phyloP scores from a whole-genome alignment of 2,888 invertebrate species.

The Cheilosia impressa region DNA sequence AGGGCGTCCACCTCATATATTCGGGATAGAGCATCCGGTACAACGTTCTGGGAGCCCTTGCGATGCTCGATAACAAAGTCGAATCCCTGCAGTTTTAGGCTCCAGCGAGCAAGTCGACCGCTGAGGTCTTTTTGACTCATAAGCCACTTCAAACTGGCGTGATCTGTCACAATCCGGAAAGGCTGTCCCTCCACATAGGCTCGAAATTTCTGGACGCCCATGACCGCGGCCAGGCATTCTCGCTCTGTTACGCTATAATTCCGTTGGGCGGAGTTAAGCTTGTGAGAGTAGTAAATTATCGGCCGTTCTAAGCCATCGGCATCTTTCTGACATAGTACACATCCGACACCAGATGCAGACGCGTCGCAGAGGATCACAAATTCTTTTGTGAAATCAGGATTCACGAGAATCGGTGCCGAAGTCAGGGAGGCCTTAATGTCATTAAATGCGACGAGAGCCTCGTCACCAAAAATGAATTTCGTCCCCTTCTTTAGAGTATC shows the following conservation, averaged over 20 bases:
- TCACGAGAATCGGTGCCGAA: neutral
- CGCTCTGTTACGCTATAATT: slow-evolving; percentile 28
- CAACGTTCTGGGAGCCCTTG: slow-evolving; percentile 3
- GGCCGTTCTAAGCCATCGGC: slow-evolving; percentile 1
- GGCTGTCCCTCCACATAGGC: neutral
- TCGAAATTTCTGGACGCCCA: slow-evolving; percentile 1
- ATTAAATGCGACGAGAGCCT: neutral
- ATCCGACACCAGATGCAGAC: no score
- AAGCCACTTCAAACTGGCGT: slow-evolving; percentile 5
- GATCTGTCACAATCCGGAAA: neutral
- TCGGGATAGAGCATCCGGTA: neutral
- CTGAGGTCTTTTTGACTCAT: neutral
- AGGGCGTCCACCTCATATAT: neutral
- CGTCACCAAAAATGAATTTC: neutral
- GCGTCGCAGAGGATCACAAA: neutral
- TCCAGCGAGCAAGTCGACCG: neutral
- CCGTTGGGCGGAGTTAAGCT: slow-evolving; percentile 28
- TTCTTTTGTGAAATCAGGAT: slow-evolving; percentile 12
- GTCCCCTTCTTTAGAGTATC: neutral
- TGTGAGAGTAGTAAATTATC: slow-evolving; percentile 6
- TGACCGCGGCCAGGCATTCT: slow-evolving; percentile 16
- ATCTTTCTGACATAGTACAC: neutral
- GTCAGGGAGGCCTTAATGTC: slow-evolving; percentile 2
- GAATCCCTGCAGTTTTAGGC: neutral
- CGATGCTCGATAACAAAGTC: slow-evolving; percentile 18